Conservation (phyloP, 2,888 invertebrate genomes). For the Cremastinae sp. region DNA sequence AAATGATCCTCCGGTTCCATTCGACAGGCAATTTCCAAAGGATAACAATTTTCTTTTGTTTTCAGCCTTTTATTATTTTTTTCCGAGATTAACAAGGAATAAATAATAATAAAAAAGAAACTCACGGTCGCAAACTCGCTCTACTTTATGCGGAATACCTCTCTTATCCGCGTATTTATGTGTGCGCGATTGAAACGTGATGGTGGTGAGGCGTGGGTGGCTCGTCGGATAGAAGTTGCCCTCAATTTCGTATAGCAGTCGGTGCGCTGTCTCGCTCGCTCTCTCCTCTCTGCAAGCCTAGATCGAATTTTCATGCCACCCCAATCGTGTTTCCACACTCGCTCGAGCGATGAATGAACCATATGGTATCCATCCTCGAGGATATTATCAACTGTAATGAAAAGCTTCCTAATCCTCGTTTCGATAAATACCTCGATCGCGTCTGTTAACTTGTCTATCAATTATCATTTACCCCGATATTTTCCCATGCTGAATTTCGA, state of each 20-base stretch:
- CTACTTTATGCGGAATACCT: not conserved
- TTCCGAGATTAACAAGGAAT: too few relatives aligned
- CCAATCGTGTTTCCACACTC: constrained; percentile 49
- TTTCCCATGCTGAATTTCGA: not conserved
- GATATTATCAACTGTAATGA: constrained; percentile 10
- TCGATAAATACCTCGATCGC: not conserved
- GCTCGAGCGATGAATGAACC: constrained; percentile 62
- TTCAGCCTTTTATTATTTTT: too few relatives aligned
- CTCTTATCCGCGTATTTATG: not conserved
- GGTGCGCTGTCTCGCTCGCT: not conserved
- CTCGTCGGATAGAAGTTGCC: constrained; percentile 48
- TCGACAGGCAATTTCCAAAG: too few relatives aligned
- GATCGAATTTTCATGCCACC: constrained; percentile 56
- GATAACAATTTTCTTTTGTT: too few relatives aligned
- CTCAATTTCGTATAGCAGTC: constrained; percentile 62
- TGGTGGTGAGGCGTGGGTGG: constrained; percentile 57
- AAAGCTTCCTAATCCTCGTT: not conserved
- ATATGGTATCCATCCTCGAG: constrained; percentile 47
- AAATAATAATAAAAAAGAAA: not conserved
- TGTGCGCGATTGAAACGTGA: constrained; percentile 24
- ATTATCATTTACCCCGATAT: not conserved
- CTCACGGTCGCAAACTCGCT: not conserved
- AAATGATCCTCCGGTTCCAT: too few relatives aligned
- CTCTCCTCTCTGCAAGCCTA: constrained; percentile 36
- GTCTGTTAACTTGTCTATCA: not conserved